These are phyloP conservation scores for Cyanocitta stelleri DNA, from an alignment of 2,113 vertebrate genomes.

Conservation along the genomic window DNA sequence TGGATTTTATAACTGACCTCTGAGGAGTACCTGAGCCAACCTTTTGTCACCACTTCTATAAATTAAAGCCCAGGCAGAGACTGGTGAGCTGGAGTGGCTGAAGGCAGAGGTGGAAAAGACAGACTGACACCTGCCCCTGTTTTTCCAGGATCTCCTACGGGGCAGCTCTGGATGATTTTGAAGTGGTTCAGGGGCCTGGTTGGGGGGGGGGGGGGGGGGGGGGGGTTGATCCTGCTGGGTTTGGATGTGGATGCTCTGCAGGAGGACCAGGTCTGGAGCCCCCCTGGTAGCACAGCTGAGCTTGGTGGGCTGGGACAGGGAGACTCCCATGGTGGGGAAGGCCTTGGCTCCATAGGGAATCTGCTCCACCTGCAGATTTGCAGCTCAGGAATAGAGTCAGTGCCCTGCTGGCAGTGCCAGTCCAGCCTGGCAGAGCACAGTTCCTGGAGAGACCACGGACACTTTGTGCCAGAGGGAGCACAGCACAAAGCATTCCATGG, in stretches of 20 bases:
- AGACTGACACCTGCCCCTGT: background rate
- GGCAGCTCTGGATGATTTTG: background rate
- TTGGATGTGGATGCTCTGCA: background rate
- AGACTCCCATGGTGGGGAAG: rapidly evolving
- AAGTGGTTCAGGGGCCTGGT: background rate
- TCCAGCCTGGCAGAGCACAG: background rate
- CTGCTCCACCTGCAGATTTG: background rate
- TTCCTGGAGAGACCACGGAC: rapidly evolving
- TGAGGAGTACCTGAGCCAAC: background rate
- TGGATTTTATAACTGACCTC: background rate
- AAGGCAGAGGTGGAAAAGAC: background rate
- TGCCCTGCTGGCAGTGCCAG: background rate
- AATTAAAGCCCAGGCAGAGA: background rate
- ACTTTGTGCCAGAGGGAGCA: rapidly evolving
- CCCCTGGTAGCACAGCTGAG: rapidly evolving
- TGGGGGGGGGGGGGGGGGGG: too few relatives aligned
- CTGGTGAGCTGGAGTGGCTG: background rate
- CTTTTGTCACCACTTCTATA: background rate
- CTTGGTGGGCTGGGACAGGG: background rate
- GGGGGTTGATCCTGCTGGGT: background rate
- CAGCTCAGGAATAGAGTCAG: background rate
- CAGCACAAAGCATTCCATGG: background rate
- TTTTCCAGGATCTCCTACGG: background rate
- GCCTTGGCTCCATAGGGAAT: background rate
- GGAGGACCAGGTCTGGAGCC: background rate